Conservation (phyloP, 1,140 invertebrate genomes). For the Cyclina sinensis region DNA sequence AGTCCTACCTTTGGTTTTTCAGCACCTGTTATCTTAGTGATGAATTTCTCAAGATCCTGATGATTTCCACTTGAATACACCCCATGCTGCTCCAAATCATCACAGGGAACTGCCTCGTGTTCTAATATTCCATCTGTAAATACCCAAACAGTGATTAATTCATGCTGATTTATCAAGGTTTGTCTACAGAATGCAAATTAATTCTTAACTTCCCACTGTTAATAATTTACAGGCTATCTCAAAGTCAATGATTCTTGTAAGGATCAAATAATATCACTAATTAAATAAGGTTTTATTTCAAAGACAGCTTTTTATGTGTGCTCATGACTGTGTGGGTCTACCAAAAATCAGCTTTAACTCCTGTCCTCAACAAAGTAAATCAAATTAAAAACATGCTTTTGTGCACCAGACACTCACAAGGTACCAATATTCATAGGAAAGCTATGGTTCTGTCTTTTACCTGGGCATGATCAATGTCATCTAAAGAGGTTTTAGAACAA, state of each 20-base stretch:
- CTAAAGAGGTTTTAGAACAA: background rate
- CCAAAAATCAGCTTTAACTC: too few relatives aligned
- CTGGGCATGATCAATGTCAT: background rate
- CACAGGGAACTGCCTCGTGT: background rate
- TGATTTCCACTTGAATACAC: slow-evolving; percentile 50
- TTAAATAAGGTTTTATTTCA: too few relatives aligned
- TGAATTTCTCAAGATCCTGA: slow-evolving; percentile 33
- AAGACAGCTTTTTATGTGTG: too few relatives aligned
- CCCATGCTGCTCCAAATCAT: slow-evolving; percentile 5
- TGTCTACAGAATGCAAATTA: too few relatives aligned
- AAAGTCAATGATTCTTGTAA: too few relatives aligned
- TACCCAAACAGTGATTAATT: background rate
- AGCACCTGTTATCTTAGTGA: slow-evolving; percentile 86
- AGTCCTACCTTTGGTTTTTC: slow-evolving; percentile 88
- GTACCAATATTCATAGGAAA: background rate
- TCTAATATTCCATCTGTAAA: slow-evolving; percentile 15
- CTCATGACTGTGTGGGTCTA: too few relatives aligned
- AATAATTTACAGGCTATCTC: too few relatives aligned
- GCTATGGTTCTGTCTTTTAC: too few relatives aligned
- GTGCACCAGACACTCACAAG: background rate
- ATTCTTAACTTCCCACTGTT: too few relatives aligned
- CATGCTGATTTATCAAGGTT: background rate
- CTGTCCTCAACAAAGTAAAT: too few relatives aligned
- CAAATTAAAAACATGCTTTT: too few relatives aligned
- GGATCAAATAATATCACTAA: too few relatives aligned